These are phyloP conservation scores for Neoaliturus tenellus DNA, from an alignment of 2,888 invertebrate species.

Conservation along the genomic window DNA sequence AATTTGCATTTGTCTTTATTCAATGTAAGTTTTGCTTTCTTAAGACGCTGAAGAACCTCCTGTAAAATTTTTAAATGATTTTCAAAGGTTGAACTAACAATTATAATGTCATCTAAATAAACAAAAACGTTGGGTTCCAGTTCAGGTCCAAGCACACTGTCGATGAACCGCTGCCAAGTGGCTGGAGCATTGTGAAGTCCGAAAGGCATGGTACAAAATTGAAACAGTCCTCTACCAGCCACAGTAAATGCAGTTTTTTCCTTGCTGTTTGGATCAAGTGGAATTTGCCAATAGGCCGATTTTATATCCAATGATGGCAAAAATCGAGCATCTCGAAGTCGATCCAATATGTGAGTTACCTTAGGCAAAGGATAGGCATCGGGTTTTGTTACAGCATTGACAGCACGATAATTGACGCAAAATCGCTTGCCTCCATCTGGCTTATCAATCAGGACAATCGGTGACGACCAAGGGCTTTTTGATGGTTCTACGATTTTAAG, in stretches of 20 bases:
- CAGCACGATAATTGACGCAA: constrained; percentile 61
- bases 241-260: constrained; percentile 65
- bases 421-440: constrained; percentile 61
- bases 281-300: constrained; percentile 63
- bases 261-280: constrained; percentile 49
- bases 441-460: constrained; percentile 65
- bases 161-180: not conserved
- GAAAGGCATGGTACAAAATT: too few species aligned
- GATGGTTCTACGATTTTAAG: constrained; percentile 65
- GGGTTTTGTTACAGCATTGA: constrained; percentile 60
- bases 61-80: not conserved
- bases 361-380: constrained; percentile 63
- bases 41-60: not conserved
- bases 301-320: constrained; percentile 59
- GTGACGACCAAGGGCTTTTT: constrained; percentile 66
- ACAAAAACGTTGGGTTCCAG: not conserved
- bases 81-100: not conserved
- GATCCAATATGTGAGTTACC: constrained; percentile 59
- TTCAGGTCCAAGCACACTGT: not conserved
- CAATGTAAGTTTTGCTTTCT: not conserved
- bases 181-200: constrained; percentile 57
- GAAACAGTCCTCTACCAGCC: too few species aligned
- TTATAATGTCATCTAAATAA: not conserved
- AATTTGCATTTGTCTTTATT: constrained; percentile 64
- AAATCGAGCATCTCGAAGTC: constrained; percentile 51